Evolutionary conservation across 2,113 vertebrate species (phyloP).

Genomic region (Solenodon paradoxus): DNA sequence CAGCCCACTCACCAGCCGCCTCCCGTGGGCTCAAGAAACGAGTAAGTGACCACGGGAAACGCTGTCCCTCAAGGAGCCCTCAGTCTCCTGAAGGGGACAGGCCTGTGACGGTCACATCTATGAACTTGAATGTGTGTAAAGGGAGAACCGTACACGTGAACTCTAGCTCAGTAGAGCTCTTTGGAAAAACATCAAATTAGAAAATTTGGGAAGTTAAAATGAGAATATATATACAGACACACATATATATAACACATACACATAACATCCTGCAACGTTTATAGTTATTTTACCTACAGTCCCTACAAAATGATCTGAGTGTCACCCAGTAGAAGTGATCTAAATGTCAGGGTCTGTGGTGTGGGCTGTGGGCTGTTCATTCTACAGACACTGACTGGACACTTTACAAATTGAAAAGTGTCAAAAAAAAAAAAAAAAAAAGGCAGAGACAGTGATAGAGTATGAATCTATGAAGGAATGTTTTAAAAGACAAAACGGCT

Average conservation of each 20-base stretch:
- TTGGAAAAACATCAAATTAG: not conserved
- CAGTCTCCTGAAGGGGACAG: not conserved
- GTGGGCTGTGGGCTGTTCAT: not conserved
- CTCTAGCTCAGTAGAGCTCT: not conserved
- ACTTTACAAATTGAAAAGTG: not conserved
- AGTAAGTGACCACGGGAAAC: not conserved
- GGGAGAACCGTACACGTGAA: not conserved
- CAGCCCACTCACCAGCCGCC: no score
- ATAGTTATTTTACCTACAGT: fast-evolving
- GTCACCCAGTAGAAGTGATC: no score
- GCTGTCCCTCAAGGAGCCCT: not conserved
- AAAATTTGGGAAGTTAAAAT: not conserved
- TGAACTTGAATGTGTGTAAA: not conserved
- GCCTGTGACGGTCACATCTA: fast-evolving
- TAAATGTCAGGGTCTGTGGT: no score
- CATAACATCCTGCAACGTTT: not conserved
- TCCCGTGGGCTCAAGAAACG: no score
- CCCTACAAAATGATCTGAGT: not conserved
- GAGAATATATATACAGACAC: no score
- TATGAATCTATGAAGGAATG: not conserved
- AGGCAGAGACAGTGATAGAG: not conserved
- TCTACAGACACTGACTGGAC: not conserved
- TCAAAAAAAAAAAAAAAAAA: no score
- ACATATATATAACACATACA: no score
- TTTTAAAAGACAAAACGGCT: not conserved